Evolutionary conservation across 2,113 vertebrate genomes (phyloP), one percentile per base, ranked within the genome.

Genomic region (Gambusia affinis): DNA sequence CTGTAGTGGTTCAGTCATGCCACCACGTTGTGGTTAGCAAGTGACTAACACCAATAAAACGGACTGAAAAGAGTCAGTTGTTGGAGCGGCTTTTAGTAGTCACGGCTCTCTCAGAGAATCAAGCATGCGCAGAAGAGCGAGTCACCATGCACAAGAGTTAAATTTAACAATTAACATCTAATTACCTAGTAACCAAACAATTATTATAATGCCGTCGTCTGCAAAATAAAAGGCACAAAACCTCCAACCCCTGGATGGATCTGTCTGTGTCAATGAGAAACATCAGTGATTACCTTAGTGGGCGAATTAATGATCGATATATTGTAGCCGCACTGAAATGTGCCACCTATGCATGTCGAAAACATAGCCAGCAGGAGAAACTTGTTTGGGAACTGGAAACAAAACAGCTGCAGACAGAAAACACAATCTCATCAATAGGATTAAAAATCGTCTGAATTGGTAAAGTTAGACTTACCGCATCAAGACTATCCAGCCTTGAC

Each of bases 321-420:
- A 28, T 96, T 97, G 75, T 96, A 97, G 47, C 97, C 97, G 74
- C 95, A 97, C 77, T 97, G 97, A 91, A 97, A 97, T 31, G 95
- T 94, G 31, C 97, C 97, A 89, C 97, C 97, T 4, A 97, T 96
- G 64, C 96, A 95, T 42, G 95, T 94, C 1, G 96, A 95, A 87
- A 94, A 95, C 22, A 88, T 88, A 47, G 95, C 93, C 88, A 96
- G 76, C 42, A 96, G 70, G 62, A 97, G 90, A 0, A 89, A 93
- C 73, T 79, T 93, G 79, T 84, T 88, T n/a, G 96, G 96, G 73
- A 94, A 42, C 97, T 97, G 88, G 17, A 82, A 80, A 39, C 51
- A 57, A 24, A 57, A 57, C 17, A 57, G 24, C 51, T n/a, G 24
- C 51, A 8, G 6, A 84, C 19, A 44, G 76, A 87, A 78, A 33